A percentile compares a stretch with the other conserved stretches of the same genome.
Conservation (phyloP, 2,888 invertebrate genomes). For the Ophion ellenae region DNA sequence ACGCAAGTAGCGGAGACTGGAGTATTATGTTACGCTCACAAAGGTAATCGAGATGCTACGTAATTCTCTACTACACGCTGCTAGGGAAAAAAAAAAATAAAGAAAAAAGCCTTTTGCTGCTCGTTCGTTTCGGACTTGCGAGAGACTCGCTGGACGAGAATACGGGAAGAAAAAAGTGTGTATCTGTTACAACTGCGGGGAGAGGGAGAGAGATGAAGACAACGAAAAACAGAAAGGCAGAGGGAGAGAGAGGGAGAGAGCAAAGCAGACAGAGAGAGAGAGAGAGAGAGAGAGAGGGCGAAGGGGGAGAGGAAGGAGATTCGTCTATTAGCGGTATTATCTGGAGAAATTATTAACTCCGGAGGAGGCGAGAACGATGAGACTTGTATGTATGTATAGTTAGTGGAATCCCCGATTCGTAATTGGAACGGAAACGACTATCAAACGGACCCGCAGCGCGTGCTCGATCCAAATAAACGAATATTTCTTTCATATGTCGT, state of each 20-base stretch:
- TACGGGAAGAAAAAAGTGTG: constrained; percentile 18
- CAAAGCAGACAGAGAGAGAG: neutral
- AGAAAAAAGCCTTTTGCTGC: constrained; percentile 8
- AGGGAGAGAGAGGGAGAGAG: constrained; percentile 36
- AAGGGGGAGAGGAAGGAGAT: neutral
- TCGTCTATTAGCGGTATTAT: constrained; percentile 2
- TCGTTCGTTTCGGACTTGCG: constrained; percentile 30
- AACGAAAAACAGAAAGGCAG: neutral
- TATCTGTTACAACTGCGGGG: constrained; percentile 1
- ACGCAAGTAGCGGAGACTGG: constrained; percentile 61
- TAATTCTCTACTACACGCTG: constrained; percentile 52
- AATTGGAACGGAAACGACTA: constrained; percentile 66
- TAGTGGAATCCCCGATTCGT: constrained; percentile 51
- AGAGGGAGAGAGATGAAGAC: neutral
- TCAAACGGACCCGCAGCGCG: constrained; percentile 52
- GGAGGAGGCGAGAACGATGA: constrained; percentile 26
- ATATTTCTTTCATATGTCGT: constrained; percentile 19
- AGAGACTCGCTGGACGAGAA: constrained; percentile 21
- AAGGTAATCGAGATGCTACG: constrained; percentile 66
- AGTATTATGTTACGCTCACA: constrained; percentile 61
- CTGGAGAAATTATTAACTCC: constrained; percentile 29
- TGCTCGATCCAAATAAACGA: constrained; percentile 41
- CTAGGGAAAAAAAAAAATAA: constrained; percentile 5
- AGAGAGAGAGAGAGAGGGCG: constrained; percentile 28
- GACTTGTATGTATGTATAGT: constrained; percentile 18